Conservation (phyloP, 2,888 invertebrate genomes). For the Gymnoscelis rufifasciata region DNA sequence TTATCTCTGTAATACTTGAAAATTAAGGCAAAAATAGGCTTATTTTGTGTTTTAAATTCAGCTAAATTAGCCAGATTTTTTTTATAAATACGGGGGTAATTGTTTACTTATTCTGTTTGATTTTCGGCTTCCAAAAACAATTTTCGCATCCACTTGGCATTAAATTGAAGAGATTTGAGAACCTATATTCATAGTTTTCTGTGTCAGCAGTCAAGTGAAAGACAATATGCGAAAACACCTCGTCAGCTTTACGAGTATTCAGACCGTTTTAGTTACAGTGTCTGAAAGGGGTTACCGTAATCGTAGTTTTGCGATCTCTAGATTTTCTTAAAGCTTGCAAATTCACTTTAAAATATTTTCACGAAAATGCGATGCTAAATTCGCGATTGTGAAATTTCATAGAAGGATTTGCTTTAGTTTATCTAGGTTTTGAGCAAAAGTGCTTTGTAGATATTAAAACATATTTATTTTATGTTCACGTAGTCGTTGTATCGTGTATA, state of each 20-base stretch:
- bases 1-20: no score
- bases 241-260: slow-evolving; percentile 6
- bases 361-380: background rate
- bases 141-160: background rate
- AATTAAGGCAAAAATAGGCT: no score
- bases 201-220: slow-evolving; percentile 2
- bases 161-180: background rate
- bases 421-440: no score
- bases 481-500: no score
- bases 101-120: no score
- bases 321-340: background rate
- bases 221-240: background rate
- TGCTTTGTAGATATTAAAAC: no score
- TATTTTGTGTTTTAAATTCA: no score
- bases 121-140: no score
- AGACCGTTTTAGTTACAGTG: slow-evolving; percentile 5
- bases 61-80: no score
- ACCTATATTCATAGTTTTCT: background rate
- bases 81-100: no score
- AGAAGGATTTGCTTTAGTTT: background rate
- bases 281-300: slow-evolving; percentile 10
- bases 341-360: slow-evolving; percentile 1
- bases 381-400: background rate
- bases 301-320: slow-evolving; percentile 7
- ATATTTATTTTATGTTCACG: no score